A percentile compares a stretch with the other conserved stretches of the same genome.
Conservation (phyloP, 2,888 invertebrate genomes). For the Caradrina clavipalpis region DNA sequence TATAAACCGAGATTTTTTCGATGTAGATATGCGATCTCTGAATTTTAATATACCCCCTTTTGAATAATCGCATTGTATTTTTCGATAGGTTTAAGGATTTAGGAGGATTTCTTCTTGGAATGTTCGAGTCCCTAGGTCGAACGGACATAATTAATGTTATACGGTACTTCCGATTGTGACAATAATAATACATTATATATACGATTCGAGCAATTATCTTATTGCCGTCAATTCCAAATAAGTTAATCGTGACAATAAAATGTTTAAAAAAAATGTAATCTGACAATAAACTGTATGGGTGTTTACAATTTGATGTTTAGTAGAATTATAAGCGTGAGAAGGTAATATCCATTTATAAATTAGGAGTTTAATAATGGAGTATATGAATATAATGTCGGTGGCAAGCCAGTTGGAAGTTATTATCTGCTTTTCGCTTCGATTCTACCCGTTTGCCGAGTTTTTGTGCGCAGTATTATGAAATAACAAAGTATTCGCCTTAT, state of each 20-base stretch:
- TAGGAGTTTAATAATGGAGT: slow-evolving; percentile 66
- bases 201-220: slow-evolving; percentile 84
- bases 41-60: slow-evolving; percentile 78
- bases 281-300: slow-evolving; percentile 79
- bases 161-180: slow-evolving; percentile 77
- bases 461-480: slow-evolving; percentile 47
- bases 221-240: slow-evolving; percentile 84
- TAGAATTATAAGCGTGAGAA: slow-evolving; percentile 73
- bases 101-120: slow-evolving; percentile 69
- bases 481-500: slow-evolving; percentile 42
- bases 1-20: slow-evolving; percentile 76
- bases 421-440: slow-evolving; percentile 69
- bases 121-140: slow-evolving; percentile 59
- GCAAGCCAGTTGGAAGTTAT: slow-evolving; percentile 57
- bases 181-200: slow-evolving; percentile 80
- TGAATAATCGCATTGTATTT: slow-evolving; percentile 84
- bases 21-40: slow-evolving; percentile 81
- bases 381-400: slow-evolving; percentile 59
- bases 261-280: slow-evolving; percentile 70
- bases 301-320: slow-evolving; percentile 82
- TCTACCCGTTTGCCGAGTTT: slow-evolving; percentile 37
- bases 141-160: slow-evolving; percentile 58
- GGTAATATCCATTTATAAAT: slow-evolving; percentile 64
- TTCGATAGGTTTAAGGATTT: slow-evolving; percentile 84
- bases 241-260: slow-evolving; percentile 75